phyloP scores from a whole-genome alignment of 64 coral and sea anemone genomes.

The Stichodactyla mertensii region DNA sequence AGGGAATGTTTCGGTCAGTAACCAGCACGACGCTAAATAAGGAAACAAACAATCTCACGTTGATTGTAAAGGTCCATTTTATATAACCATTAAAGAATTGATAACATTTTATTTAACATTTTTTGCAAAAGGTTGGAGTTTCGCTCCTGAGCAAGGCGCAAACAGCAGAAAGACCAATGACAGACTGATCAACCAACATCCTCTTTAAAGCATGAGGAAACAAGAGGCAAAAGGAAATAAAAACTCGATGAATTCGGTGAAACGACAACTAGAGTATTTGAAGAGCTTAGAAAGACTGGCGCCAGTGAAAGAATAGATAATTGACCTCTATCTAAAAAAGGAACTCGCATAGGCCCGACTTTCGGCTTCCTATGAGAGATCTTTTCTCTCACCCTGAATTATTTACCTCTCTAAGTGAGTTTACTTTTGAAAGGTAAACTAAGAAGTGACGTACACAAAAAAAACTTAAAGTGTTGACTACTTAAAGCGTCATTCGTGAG shows the following conservation, averaged over 20 bases:
- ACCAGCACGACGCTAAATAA: neutral
- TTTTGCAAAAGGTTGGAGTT: neutral
- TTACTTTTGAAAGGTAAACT: conserved; percentile 30
- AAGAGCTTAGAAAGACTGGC: conserved; percentile 50
- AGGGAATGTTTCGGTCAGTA: neutral
- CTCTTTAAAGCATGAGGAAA: conserved; percentile 17
- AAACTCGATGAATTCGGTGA: conserved; percentile 28
- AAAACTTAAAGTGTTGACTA: conserved; percentile 22
- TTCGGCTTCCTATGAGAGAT: conserved; percentile 25
- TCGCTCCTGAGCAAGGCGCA: neutral
- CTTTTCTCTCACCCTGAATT: neutral
- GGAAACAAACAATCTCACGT: neutral
- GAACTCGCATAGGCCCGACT: conserved; percentile 2
- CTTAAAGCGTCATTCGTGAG: conserved; percentile 4
- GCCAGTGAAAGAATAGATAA: conserved; percentile 67
- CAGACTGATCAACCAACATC: neutral
- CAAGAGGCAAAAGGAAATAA: conserved; percentile 15
- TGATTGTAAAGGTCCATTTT: neutral
- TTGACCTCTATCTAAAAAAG: conserved; percentile 48
- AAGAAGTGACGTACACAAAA: conserved; percentile 24
- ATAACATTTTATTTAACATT: conserved; percentile 4
- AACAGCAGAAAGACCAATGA: neutral
- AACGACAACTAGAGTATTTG: conserved; percentile 11
- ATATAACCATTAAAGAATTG: conserved; percentile 3
- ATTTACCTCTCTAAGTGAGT: conserved; percentile 17